Evolutionary conservation across 2,888 invertebrate species (phyloP).

Genomic region (Norana najaformis): DNA sequence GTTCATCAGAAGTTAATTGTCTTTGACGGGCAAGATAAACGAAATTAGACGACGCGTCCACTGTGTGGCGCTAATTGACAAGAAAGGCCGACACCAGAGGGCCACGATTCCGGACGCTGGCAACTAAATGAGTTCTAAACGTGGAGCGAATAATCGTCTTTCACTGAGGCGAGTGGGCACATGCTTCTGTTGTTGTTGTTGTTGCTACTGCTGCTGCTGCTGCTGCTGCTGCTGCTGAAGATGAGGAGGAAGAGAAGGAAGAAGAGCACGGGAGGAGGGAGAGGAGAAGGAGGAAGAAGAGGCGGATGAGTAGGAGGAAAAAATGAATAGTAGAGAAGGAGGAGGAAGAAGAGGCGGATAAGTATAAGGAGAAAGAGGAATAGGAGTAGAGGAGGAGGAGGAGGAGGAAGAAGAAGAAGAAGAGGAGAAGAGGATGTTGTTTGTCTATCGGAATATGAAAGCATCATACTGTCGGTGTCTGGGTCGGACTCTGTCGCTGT

Average conservation of each 20-base stretch:
- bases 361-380: neutral
- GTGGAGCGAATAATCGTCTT: conserved; percentile 3
- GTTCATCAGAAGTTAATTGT: conserved; percentile 13
- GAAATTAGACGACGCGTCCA: neutral
- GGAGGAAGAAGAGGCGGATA: neutral
- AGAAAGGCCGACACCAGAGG: neutral
- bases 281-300: neutral
- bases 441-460: neutral
- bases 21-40: neutral
- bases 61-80: neutral
- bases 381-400: too few species aligned
- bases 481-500: neutral
- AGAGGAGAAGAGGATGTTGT: neutral
- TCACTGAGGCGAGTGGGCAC: neutral
- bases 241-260: neutral
- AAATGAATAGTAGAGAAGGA: neutral
- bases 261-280: neutral
- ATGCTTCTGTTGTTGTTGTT: neutral
- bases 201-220: neutral
- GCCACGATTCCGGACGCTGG: neutral
- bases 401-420: neutral
- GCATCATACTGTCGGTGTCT: neutral
- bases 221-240: neutral
- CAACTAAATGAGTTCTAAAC: neutral
- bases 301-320: neutral